These are phyloP conservation scores for Salvator merianae DNA, from an alignment of 2,113 vertebrate genomes.

Conservation along the genomic window DNA sequence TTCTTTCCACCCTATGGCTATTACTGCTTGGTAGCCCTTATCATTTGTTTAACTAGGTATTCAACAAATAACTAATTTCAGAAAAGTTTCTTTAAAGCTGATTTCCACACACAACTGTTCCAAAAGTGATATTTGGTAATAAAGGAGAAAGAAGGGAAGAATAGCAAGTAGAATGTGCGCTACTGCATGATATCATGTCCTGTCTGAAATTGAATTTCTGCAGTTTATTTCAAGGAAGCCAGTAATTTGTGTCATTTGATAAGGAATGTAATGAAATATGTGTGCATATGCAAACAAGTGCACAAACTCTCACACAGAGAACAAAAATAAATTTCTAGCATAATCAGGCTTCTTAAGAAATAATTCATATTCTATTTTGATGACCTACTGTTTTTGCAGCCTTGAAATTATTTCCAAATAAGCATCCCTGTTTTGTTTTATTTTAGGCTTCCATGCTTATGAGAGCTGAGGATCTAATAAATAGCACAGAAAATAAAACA, in stretches of 20 bases:
- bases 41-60: no score
- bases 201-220: neutral
- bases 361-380: neutral
- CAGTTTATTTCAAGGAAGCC: neutral
- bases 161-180: slow-evolving; percentile 2
- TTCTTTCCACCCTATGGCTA: no score
- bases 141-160: slow-evolving; percentile 21
- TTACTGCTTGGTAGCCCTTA: no score
- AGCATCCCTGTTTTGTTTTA: neutral
- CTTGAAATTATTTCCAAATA: neutral
- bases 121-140: slow-evolving; percentile 18
- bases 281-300: neutral
- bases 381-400: neutral
- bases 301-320: neutral
- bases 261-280: neutral
- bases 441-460: neutral
- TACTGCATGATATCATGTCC: neutral
- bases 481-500: neutral
- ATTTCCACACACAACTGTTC: slow-evolving; percentile 25
- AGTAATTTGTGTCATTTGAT: neutral
- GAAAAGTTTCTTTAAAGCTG: slow-evolving; percentile 32
- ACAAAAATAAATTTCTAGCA: neutral
- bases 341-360: no score
- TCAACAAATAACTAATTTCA: slow-evolving; percentile 30
- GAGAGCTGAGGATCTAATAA: no score